These are phyloP conservation scores for Anguilla anguilla DNA, from an alignment of 2,797 vertebrate genomes.

Conservation along the genomic window DNA sequence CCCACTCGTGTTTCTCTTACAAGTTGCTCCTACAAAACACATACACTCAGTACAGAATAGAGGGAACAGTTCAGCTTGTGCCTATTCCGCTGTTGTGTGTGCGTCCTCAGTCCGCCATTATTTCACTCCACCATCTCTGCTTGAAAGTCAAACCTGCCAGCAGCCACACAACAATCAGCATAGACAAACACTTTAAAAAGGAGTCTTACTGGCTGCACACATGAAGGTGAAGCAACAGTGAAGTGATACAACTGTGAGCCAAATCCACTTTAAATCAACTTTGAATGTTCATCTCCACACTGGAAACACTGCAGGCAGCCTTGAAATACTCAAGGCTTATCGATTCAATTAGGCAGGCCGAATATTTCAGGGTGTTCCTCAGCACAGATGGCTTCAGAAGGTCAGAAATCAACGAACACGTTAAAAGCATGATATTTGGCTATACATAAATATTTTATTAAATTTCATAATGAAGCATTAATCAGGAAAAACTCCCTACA, in stretches of 20 bases:
- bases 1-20: not conserved
- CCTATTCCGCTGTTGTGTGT: not conserved
- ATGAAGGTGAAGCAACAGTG: not conserved
- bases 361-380: not conserved
- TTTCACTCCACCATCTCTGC: not conserved
- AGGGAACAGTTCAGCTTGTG: not conserved
- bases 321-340: not conserved
- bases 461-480: not conserved
- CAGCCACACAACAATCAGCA: not conserved
- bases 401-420: not conserved
- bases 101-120: slow-evolving; percentile 26
- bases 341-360: not conserved
- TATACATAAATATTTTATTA: not conserved
- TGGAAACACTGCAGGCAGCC: not conserved
- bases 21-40: not conserved
- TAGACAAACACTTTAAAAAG: not conserved
- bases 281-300: not conserved
- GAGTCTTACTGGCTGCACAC: too few species aligned
- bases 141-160: not conserved
- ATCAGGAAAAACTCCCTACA: not conserved
- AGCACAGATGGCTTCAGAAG: not conserved
- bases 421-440: not conserved
- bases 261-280: not conserved
- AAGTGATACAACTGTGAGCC: not conserved
- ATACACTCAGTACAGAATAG: slow-evolving; percentile 4